A percentile compares a stretch with the other conserved stretches of the same genome.
Conservation (phyloP, 2,797 vertebrate species). For the Muraenolepis orangiensis region DNA sequence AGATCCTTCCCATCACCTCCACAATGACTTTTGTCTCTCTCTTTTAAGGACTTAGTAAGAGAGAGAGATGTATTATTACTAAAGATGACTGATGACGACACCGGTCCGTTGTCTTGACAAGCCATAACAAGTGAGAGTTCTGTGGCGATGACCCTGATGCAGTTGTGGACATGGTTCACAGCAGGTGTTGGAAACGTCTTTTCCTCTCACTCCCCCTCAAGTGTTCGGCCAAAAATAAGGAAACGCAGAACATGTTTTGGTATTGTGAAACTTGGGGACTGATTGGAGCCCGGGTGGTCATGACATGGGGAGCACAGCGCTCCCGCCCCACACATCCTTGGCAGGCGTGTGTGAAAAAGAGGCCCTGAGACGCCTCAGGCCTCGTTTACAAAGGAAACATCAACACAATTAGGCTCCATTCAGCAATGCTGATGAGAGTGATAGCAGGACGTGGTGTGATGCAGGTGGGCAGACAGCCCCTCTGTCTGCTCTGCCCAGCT, state of each 20-base stretch:
- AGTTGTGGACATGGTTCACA: slow-evolving; percentile 35
- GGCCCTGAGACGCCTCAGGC: slow-evolving; percentile 13
- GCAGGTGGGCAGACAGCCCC: slow-evolving; percentile 18
- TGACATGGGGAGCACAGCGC: background rate
- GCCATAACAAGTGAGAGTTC: background rate
- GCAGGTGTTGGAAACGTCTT: slow-evolving; percentile 10
- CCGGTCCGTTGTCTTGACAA: background rate
- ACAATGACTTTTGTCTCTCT: background rate
- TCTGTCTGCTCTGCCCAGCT: no score
- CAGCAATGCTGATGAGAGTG: slow-evolving; percentile 16
- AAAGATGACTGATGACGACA: background rate
- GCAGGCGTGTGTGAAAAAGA: background rate
- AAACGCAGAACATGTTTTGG: no score
- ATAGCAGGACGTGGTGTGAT: slow-evolving; percentile 16
- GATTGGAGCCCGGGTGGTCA: background rate
- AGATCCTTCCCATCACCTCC: background rate
- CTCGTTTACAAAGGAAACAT: slow-evolving; percentile 29
- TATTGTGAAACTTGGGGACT: no score
- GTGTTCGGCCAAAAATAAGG: no score
- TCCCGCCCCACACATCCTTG: background rate
- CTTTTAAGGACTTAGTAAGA: background rate
- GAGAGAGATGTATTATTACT: no score
- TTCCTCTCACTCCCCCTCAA: background rate
- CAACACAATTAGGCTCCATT: slow-evolving; percentile 45
- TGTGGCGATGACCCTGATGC: background rate